Percentiles rank a stretch among this genome's conserved stretches.
Evolutionary conservation across 2,797 vertebrate species (phyloP).

Genomic region (Varecia variegata): DNA sequence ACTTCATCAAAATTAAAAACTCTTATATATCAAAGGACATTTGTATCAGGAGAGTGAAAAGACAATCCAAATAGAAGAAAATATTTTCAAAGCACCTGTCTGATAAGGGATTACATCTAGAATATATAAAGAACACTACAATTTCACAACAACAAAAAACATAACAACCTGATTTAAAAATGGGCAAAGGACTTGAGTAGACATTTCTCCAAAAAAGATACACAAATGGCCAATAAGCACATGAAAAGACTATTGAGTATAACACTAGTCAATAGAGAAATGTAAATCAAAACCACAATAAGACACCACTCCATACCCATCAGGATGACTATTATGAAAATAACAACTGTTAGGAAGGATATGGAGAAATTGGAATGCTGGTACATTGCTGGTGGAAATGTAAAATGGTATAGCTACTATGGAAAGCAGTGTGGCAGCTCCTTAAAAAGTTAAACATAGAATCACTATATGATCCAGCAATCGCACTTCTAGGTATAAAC

Average conservation of each 20-base stretch:
- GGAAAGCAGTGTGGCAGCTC: neutral
- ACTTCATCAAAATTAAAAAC: neutral
- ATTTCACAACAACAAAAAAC: neutral
- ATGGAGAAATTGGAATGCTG: neutral
- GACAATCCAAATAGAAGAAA: neutral
- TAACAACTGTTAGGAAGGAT: neutral
- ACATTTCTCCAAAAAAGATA: neutral
- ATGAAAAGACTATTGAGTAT: neutral
- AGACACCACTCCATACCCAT: neutral
- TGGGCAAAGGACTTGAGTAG: neutral
- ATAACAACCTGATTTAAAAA: neutral
- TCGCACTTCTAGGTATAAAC: neutral
- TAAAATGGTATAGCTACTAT: neutral
- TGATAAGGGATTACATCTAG: neutral
- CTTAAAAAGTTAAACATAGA: neutral
- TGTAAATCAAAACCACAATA: neutral
- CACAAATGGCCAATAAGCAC: neutral
- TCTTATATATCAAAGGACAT: neutral
- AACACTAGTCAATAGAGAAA: neutral
- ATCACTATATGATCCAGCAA: neutral
- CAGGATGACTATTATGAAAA: neutral
- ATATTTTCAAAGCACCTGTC: neutral
- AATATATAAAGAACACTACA: neutral
- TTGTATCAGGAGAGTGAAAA: neutral
- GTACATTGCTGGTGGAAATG: neutral